A percentile compares a stretch with the other conserved stretches of the same genome.
Evolutionary conservation across 2,113 vertebrate genomes (phyloP).

Genomic region (Benitochromis conjunctus): DNA sequence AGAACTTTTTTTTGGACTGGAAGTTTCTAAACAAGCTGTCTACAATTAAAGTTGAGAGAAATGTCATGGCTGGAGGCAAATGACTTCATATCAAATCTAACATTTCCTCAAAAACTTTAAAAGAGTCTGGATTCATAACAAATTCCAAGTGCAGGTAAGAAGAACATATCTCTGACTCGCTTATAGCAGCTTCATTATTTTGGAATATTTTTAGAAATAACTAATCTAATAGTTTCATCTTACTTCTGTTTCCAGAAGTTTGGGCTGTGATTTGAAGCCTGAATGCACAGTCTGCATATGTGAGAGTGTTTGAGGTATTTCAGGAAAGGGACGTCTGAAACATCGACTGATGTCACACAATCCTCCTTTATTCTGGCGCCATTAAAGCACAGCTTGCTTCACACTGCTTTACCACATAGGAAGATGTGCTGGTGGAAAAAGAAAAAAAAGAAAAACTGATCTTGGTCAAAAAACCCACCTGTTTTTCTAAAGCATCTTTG

Average conservation of each 20-base stretch:
- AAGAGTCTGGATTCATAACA: not conserved
- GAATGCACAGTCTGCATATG: not conserved
- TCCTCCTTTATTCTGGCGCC: not conserved
- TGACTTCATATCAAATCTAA: not conserved
- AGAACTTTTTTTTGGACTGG: not conserved
- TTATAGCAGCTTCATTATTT: conserved; percentile 47
- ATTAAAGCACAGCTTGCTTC: conserved; percentile 2
- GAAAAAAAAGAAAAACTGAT: not conserved
- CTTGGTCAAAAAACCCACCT: not conserved
- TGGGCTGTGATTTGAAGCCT: conserved; percentile 7
- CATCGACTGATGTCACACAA: not conserved
- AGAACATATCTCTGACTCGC: conserved; percentile 6
- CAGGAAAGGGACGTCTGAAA: conserved; percentile 2
- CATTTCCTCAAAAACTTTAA: conserved; percentile 11
- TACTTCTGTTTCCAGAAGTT: not conserved
- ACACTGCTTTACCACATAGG: not conserved
- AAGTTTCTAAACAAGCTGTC: not conserved
- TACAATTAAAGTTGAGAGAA: not conserved
- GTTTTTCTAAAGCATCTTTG: conserved; percentile 5
- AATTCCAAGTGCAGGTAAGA: conserved; percentile 3
- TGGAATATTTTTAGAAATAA: conserved; percentile 39
- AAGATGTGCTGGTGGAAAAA: not conserved
- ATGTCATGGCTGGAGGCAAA: not conserved
- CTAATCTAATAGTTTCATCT: conserved; percentile 5
- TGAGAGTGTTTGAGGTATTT: conserved; percentile 21